phyloP scores from a whole-genome alignment of 2,888 invertebrate genomes.

The Sepioteuthis lessoniana region DNA sequence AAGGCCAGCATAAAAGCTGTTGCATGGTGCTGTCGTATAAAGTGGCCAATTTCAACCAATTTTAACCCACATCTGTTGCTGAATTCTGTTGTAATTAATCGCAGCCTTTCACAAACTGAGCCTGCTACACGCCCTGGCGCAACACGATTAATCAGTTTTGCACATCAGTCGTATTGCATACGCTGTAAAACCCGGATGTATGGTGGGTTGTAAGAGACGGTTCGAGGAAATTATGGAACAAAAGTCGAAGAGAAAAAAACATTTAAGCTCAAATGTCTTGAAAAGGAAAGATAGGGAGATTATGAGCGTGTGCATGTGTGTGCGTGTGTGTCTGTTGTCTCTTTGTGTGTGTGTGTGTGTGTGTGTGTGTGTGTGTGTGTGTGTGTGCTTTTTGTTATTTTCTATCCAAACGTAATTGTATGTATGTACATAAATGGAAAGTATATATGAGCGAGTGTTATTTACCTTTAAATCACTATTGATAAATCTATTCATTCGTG shows the following conservation, averaged over 20 bases:
- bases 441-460: too few species aligned
- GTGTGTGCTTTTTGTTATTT: too few species aligned
- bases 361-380: too few species aligned
- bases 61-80: conserved; percentile 13
- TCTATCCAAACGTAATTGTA: too few species aligned
- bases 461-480: too few species aligned
- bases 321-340: too few species aligned
- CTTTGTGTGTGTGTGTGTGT: too few species aligned
- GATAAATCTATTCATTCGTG: too few species aligned
- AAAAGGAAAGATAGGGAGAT: neutral
- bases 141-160: neutral
- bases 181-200: neutral
- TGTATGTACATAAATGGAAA: neutral
- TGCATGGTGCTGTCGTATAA: neutral
- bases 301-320: neutral
- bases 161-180: neutral
- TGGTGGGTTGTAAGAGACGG: neutral
- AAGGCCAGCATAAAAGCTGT: neutral
- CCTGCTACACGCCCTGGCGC: neutral
- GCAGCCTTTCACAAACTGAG: neutral
- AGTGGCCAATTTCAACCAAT: neutral
- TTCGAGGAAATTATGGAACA: neutral
- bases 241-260: neutral
- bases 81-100: neutral
- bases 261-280: neutral